Conservation (phyloP, 2,113 vertebrate species). For the Loxodonta africana region DNA sequence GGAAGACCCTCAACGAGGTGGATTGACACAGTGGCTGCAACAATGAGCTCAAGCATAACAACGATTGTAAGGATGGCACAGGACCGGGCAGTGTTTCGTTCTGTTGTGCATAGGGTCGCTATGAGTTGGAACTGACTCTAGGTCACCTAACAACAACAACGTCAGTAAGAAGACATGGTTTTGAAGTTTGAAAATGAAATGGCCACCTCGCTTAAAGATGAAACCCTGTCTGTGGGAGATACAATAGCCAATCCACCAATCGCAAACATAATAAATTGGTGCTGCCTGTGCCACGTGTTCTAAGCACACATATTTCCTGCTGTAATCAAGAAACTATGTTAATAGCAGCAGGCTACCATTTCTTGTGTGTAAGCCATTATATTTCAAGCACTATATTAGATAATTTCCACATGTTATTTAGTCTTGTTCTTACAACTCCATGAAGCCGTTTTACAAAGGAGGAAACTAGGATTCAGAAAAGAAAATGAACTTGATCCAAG, state of each 20-base stretch:
- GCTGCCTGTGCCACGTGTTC: background rate
- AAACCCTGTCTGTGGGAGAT: background rate
- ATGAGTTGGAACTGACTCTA: no score
- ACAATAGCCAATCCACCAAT: background rate
- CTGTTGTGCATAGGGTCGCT: no score
- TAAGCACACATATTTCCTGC: background rate
- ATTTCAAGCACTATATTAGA: background rate
- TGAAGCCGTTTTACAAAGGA: conserved; percentile 32
- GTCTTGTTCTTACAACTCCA: conserved; percentile 20
- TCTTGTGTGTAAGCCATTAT: background rate
- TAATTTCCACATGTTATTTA: background rate
- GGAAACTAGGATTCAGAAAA: conserved; percentile 33
- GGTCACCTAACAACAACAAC: no score
- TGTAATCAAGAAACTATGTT: background rate
- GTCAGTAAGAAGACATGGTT: background rate
- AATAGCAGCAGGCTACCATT: background rate
- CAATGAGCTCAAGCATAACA: no score
- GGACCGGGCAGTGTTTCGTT: no score
- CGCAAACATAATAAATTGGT: background rate
- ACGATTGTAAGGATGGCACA: no score
- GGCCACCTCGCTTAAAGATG: background rate
- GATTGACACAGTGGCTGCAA: no score
- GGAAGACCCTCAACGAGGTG: no score
- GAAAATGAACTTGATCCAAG: background rate
- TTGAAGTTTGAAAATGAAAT: conserved; percentile 36